Percentiles rank a stretch among this genome's conserved stretches.
phyloP scores from a whole-genome alignment of 2,797 vertebrate species.

The Uromys caudimaculatus region DNA sequence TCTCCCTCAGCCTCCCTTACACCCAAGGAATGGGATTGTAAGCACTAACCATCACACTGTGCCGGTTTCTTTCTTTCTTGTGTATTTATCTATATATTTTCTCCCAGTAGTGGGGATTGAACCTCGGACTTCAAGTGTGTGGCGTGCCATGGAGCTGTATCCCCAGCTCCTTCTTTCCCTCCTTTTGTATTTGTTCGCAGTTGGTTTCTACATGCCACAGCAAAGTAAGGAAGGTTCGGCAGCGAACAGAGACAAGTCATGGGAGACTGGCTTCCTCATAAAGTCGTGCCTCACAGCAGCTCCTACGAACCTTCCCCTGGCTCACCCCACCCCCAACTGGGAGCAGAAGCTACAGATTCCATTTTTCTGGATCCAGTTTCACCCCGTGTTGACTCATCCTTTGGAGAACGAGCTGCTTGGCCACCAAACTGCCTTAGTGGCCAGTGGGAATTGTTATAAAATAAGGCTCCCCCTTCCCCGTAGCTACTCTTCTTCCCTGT shows the following conservation, averaged over 20 bases:
- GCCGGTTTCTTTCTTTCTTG: not conserved
- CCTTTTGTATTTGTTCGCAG: not conserved
- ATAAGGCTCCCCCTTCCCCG: not conserved
- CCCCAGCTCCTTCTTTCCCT: not conserved
- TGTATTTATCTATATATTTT: not conserved
- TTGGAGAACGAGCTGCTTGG: not conserved
- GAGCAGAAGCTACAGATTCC: not conserved
- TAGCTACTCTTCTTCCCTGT: slow-evolving; percentile 13
- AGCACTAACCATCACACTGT: not conserved
- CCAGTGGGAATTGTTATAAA: not conserved
- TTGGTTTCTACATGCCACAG: not conserved
- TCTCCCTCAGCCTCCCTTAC: not conserved
- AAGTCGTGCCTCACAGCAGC: not conserved
- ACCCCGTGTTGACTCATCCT: not conserved
- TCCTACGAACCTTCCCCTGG: not conserved
- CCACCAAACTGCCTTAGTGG: not conserved
- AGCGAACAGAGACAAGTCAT: not conserved
- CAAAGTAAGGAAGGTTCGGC: slow-evolving; percentile 1
- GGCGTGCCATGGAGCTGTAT: not conserved
- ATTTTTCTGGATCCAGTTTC: not conserved
- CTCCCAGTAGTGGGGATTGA: not conserved
- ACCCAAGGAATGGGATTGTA: not conserved
- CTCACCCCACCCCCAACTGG: not conserved
- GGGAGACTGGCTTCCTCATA: not conserved
- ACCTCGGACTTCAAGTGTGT: not conserved